Percentiles rank a stretch among this genome's conserved stretches.
These are phyloP conservation scores for Misgurnus mizolepis DNA, from an alignment of 2,113 vertebrate species.

Conservation along the genomic window DNA sequence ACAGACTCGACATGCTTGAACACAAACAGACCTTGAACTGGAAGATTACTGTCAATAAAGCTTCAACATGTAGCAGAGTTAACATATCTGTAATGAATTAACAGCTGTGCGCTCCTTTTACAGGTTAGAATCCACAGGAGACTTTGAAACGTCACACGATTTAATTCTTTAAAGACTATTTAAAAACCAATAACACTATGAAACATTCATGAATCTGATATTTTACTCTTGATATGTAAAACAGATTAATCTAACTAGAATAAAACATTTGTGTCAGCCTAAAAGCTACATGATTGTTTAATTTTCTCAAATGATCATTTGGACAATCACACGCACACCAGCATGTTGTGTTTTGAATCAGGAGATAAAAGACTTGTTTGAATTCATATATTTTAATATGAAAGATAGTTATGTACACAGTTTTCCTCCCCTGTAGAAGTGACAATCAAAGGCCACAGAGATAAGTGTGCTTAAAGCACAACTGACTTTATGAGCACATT, in stretches of 20 bases:
- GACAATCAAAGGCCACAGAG: conserved; percentile 33
- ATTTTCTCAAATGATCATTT: too few species aligned
- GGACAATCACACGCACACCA: background rate
- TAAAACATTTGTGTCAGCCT: background rate
- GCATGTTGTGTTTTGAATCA: background rate
- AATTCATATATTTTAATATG: conserved; percentile 33
- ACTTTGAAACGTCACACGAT: too few species aligned
- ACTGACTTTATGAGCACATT: background rate
- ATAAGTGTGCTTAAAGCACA: conserved; percentile 5
- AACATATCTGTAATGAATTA: too few species aligned
- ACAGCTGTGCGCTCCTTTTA: too few species aligned
- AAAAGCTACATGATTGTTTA: too few species aligned
- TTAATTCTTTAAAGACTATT: too few species aligned
- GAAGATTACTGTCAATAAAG: too few species aligned
- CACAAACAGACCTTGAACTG: too few species aligned
- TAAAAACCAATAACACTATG: too few species aligned
- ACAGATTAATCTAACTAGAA: background rate
- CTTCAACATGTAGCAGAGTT: too few species aligned
- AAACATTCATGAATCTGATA: too few species aligned
- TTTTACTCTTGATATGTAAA: background rate
- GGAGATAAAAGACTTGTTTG: background rate
- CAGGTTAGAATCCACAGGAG: too few species aligned
- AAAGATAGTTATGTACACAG: conserved; percentile 22
- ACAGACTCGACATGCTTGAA: background rate
- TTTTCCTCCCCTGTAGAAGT: conserved; percentile 3